phyloP scores from a whole-genome alignment of 2,797 vertebrate species.

The Nyctalus aviator region DNA sequence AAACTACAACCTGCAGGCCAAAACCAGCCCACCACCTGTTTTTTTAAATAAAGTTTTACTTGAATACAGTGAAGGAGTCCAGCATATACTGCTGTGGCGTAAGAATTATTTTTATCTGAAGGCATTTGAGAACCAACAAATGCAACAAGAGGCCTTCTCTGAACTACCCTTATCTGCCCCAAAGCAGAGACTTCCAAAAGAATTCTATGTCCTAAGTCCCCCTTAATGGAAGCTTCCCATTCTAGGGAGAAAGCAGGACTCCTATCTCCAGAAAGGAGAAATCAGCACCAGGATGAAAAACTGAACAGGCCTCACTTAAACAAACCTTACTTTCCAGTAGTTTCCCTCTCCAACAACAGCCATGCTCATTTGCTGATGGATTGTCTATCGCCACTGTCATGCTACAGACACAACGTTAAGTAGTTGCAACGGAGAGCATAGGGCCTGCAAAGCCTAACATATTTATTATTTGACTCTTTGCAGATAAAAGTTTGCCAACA shows the following conservation, averaged over 20 bases:
- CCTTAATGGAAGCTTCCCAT: constrained; percentile 3
- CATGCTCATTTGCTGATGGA: neutral
- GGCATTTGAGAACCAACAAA: constrained; percentile 36
- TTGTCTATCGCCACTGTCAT: neutral
- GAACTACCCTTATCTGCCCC: constrained; percentile 30
- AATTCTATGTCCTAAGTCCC: constrained; percentile 32
- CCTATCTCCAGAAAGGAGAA: neutral
- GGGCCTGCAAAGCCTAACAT: constrained; percentile 4
- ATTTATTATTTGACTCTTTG: constrained; percentile 39
- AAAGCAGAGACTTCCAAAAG: constrained; percentile 63
- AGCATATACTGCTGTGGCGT: neutral
- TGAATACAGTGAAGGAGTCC: neutral
- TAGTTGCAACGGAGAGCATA: neutral
- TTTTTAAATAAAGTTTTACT: constrained; percentile 51
- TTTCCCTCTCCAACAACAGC: neutral
- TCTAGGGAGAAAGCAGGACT: neutral
- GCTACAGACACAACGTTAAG: neutral
- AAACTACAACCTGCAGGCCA: constrained; percentile 13
- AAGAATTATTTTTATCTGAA: constrained; percentile 52
- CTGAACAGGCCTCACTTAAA: constrained; percentile 19
- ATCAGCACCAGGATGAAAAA: neutral
- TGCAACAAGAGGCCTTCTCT: constrained; percentile 36
- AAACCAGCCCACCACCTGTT: neutral
- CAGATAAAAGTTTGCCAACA: constrained; percentile 45
- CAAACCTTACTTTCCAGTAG: neutral